Conservation (phyloP, 2,888 invertebrate genomes). For the Eucera pruinosa region DNA sequence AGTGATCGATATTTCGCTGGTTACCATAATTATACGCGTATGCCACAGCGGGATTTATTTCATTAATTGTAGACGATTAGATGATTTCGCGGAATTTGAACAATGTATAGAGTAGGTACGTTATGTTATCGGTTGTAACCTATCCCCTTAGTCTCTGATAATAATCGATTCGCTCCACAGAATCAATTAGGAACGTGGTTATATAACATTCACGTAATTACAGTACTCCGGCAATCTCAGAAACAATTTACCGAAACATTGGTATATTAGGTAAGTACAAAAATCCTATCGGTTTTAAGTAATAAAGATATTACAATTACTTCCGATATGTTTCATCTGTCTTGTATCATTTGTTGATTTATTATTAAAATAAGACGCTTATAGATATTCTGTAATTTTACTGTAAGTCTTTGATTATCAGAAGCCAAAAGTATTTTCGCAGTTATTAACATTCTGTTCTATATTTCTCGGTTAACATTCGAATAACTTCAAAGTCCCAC, state of each 20-base stretch:
- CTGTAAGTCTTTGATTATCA: too few species aligned
- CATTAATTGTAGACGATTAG: neutral
- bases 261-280: too few species aligned
- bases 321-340: too few species aligned
- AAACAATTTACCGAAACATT: neutral
- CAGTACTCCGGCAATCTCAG: neutral
- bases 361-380: too few species aligned
- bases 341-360: too few species aligned
- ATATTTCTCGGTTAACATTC: too few species aligned
- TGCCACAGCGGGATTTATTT: neutral
- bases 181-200: slow-evolving; percentile 2
- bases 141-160: neutral
- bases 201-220: slow-evolving; percentile 12
- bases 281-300: too few species aligned
- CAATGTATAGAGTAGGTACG: neutral
- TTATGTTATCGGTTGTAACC: neutral
- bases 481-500: too few species aligned
- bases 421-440: too few species aligned
- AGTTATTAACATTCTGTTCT: too few species aligned
- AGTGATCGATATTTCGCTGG: neutral
- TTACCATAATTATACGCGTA: neutral
- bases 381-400: too few species aligned
- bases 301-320: too few species aligned
- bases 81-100: neutral
- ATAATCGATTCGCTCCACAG: neutral